These are phyloP conservation scores for Acestrorhynchus altus DNA, from an alignment of 2,797 vertebrate genomes.

Conservation along the genomic window DNA sequence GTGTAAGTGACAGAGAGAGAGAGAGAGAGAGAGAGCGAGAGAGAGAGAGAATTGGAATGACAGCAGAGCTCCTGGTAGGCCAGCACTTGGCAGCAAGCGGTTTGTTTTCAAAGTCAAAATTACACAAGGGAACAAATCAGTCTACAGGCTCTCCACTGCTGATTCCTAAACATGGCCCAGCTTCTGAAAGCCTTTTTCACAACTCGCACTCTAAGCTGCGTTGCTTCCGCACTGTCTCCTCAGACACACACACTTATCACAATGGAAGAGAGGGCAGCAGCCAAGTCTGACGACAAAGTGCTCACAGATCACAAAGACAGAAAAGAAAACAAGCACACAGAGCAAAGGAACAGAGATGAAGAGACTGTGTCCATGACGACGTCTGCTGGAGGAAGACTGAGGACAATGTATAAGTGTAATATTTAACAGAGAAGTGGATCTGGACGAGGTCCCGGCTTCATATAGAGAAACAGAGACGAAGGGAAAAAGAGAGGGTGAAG, in stretches of 20 bases:
- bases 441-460: slow-evolving; percentile 35
- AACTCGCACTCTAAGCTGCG: background rate
- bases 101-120: slow-evolving; percentile 78
- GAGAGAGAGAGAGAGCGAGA: slow-evolving; percentile 16
- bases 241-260: background rate
- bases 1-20: slow-evolving; percentile 12
- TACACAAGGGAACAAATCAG: slow-evolving; percentile 67
- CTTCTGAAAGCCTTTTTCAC: slow-evolving; percentile 27
- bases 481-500: no score
- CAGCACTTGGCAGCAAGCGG: slow-evolving; percentile 64
- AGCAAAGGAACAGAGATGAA: background rate
- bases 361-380: background rate
- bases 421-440: slow-evolving; percentile 38
- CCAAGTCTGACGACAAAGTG: slow-evolving; percentile 11
- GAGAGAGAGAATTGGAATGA: slow-evolving; percentile 26
- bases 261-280: background rate
- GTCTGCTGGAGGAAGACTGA: slow-evolving; percentile 1
- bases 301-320: slow-evolving; percentile 2
- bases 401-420: slow-evolving; percentile 23
- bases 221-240: background rate
- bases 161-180: slow-evolving; percentile 35
- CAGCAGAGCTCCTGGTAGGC: slow-evolving; percentile 54
- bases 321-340: background rate
- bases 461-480: slow-evolving; percentile 18
- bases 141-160: slow-evolving; percentile 23